Conservation (phyloP, 2,113 vertebrate species). For the Atherinomorus stipes region DNA sequence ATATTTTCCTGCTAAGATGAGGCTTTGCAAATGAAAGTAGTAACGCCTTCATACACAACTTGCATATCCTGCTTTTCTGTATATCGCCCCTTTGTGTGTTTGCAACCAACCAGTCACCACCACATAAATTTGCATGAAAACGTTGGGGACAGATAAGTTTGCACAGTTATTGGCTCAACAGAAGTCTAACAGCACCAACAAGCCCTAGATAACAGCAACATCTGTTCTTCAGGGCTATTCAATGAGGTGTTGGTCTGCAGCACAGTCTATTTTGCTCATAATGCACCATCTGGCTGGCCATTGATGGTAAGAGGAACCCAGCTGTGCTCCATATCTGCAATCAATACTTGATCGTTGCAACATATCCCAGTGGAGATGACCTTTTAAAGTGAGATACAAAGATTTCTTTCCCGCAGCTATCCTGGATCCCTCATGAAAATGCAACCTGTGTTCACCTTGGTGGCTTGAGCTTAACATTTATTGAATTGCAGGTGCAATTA, state of each 20-base stretch:
- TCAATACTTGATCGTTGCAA: conserved; percentile 50
- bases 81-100: conserved; percentile 40
- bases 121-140: conserved; percentile 65
- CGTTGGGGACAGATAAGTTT: conserved; percentile 51
- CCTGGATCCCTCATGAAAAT: conserved; percentile 17
- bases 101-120: conserved; percentile 43
- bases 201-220: conserved; percentile 66
- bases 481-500: background rate
- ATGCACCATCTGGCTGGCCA: conserved; percentile 62
- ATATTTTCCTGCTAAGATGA: conserved; percentile 3
- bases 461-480: conserved; percentile 17
- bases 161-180: conserved; percentile 61
- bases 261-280: conserved; percentile 40
- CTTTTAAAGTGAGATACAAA: conserved; percentile 15
- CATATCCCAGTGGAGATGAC: conserved; percentile 42
- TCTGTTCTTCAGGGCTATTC: conserved; percentile 62
- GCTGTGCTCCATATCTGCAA: conserved; percentile 33
- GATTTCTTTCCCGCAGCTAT: conserved; percentile 28
- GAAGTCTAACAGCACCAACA: conserved; percentile 45
- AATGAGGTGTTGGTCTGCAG: conserved; percentile 50
- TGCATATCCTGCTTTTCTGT: conserved; percentile 46
- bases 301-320: conserved; percentile 28
- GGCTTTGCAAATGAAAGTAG: conserved; percentile 14
- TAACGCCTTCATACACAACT: conserved; percentile 11
- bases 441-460: conserved; percentile 4